These are phyloP conservation scores for Ceratina japonica DNA, from an alignment of 1,140 invertebrate genomes.

Conservation along the genomic window DNA sequence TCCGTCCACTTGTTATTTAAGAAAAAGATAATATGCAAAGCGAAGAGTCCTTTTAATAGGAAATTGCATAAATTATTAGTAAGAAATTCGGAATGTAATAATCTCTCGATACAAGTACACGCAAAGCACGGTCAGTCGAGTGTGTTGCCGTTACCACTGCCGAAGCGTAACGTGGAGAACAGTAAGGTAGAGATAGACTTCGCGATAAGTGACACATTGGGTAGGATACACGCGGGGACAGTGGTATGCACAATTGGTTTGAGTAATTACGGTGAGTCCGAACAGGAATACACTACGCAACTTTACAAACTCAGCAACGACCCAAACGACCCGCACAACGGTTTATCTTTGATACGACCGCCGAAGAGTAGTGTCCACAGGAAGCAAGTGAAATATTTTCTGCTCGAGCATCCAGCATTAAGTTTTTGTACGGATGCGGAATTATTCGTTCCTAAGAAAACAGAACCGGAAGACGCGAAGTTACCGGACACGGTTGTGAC, in stretches of 20 bases:
- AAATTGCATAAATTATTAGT: conserved; percentile 74
- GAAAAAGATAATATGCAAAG: conserved; percentile 68
- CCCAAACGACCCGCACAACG: conserved; percentile 74
- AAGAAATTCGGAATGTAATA: conserved; percentile 62
- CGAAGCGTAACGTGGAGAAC: conserved; percentile 66
- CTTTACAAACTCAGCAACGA: conserved; percentile 67
- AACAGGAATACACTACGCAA: conserved; percentile 45
- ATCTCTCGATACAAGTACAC: conserved; percentile 68
- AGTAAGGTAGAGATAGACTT: conserved; percentile 73
- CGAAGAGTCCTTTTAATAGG: conserved; percentile 70
- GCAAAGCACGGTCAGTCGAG: conserved; percentile 57
- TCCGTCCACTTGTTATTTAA: conserved; percentile 69
- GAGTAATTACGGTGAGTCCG: conserved; percentile 39
- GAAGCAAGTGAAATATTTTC: conserved; percentile 67
- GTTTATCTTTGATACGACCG: conserved; percentile 53
- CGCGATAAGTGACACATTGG: conserved; percentile 64
- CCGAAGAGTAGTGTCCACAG: conserved; percentile 30
- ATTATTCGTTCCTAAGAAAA: conserved; percentile 15
- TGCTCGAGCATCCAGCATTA: conserved; percentile 65
- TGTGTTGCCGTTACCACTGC: conserved; percentile 72
- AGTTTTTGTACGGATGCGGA: conserved; percentile 38
- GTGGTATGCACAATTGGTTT: conserved; percentile 70
- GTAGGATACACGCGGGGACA: conserved; percentile 66
- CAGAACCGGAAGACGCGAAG: conserved; percentile 38
- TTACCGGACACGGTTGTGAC: conserved; percentile 67